Evolutionary conservation across 2,113 vertebrate species (phyloP).

Genomic region (Ariopsis seemanni): DNA sequence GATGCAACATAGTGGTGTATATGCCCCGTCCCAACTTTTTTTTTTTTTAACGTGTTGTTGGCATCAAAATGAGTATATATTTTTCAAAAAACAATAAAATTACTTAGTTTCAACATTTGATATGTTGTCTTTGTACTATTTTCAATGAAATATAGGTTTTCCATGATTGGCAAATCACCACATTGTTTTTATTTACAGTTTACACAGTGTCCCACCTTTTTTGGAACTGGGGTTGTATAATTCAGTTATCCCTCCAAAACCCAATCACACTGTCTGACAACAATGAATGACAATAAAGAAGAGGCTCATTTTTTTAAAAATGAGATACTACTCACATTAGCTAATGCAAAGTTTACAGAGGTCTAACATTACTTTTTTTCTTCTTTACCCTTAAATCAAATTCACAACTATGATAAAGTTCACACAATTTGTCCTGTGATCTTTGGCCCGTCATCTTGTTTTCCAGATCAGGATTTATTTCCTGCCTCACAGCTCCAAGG

Average conservation of each 20-base stretch:
- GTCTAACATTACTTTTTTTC: neutral
- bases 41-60: too few species aligned
- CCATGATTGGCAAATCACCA: too few species aligned
- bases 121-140: too few species aligned
- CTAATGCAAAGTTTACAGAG: neutral
- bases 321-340: neutral
- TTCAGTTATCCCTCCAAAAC: neutral
- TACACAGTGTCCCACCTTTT: too few species aligned
- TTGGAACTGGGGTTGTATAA: neutral
- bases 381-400: neutral
- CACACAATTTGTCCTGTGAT: neutral
- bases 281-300: neutral
- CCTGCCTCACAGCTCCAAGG: neutral
- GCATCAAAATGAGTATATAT: too few species aligned
- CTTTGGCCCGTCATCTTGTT: neutral
- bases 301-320: neutral
- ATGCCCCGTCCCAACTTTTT: too few species aligned
- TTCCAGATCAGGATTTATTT: conserved; percentile 5
- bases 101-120: too few species aligned
- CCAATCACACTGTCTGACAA: neutral
- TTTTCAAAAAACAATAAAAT: too few species aligned
- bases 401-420: neutral
- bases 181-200: too few species aligned
- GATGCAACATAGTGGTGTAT: too few species aligned
- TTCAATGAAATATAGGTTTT: too few species aligned